phyloP scores from a whole-genome alignment of 2,113 vertebrate genomes.

The Hepsetus odoe region DNA sequence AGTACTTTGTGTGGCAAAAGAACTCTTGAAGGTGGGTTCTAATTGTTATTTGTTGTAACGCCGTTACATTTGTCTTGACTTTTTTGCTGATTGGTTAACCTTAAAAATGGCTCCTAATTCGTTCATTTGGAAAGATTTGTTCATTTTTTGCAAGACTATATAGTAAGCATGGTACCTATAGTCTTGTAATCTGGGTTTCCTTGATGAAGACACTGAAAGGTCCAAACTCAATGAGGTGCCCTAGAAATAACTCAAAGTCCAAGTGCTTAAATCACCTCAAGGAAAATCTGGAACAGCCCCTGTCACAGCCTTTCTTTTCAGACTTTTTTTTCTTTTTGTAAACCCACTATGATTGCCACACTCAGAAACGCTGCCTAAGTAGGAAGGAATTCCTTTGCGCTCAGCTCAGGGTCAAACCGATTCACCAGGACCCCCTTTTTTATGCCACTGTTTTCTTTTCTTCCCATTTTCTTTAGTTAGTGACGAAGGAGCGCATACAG shows the following conservation, averaged over 20 bases:
- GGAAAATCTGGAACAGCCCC: not conserved
- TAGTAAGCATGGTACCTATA: not conserved
- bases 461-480: constrained; percentile 4
- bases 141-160: not conserved
- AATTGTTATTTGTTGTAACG: no score
- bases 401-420: not conserved
- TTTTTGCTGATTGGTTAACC: no score
- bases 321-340: constrained; percentile 1
- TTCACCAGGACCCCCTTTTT: constrained; percentile 26
- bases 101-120: no score
- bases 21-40: no score
- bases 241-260: not conserved
- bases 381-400: constrained; percentile 1
- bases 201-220: not conserved
- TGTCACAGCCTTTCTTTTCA: constrained; percentile 12
- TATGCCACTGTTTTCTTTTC: constrained; percentile 22
- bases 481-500: not conserved
- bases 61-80: no score
- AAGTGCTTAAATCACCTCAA: not conserved
- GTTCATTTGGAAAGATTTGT: not conserved
- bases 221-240: not conserved
- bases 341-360: constrained; percentile 10
- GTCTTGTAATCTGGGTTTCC: not conserved
- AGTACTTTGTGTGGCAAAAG: no score
- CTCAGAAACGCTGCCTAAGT: constrained; percentile 7